These are phyloP conservation scores for Chorisops tibialis DNA, from an alignment of 2,888 invertebrate genomes.

Conservation along the genomic window DNA sequence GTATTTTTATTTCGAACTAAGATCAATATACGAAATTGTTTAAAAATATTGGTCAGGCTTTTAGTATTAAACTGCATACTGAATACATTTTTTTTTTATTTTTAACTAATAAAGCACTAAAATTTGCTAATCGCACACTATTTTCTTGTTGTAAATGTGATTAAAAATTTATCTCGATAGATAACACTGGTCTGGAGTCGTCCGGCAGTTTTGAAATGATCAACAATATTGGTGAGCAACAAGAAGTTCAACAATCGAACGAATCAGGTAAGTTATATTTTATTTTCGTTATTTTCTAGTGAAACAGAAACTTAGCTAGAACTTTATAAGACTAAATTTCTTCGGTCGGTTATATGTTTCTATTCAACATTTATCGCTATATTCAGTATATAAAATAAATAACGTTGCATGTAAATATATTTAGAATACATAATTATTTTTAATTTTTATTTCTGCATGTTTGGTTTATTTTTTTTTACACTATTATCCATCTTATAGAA, in stretches of 20 bases:
- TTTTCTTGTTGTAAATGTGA: slow-evolving; percentile 11
- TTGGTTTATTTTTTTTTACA: slow-evolving; percentile 1
- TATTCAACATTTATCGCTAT: no score
- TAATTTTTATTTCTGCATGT: slow-evolving; percentile 13
- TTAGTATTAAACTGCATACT: no score
- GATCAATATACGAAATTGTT: no score
- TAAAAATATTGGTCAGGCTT: no score
- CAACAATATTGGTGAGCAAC: slow-evolving; percentile 58
- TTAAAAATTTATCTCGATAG: slow-evolving; percentile 17
- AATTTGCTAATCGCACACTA: slow-evolving; percentile 37
- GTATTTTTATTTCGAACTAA: no score
- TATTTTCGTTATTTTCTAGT: slow-evolving; percentile 40
- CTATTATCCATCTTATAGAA: slow-evolving; percentile 15
- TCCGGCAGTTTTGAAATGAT: slow-evolving; percentile 69
- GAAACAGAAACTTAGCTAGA: slow-evolving; percentile 36
- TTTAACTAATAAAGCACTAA: no score
- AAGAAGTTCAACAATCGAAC: slow-evolving; percentile 36
- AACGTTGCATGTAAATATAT: background rate
- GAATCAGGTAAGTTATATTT: slow-evolving; percentile 39
- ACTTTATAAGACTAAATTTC: no score
- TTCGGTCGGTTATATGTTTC: slow-evolving; percentile 34
- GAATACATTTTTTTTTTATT: no score
- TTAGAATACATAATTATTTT: background rate
- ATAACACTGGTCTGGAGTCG: slow-evolving; percentile 46
- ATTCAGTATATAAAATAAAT: background rate